Percentiles rank a stretch among this genome's conserved stretches.
Conservation (phyloP, 2,797 vertebrate species). For the Sphenodon punctatus region DNA sequence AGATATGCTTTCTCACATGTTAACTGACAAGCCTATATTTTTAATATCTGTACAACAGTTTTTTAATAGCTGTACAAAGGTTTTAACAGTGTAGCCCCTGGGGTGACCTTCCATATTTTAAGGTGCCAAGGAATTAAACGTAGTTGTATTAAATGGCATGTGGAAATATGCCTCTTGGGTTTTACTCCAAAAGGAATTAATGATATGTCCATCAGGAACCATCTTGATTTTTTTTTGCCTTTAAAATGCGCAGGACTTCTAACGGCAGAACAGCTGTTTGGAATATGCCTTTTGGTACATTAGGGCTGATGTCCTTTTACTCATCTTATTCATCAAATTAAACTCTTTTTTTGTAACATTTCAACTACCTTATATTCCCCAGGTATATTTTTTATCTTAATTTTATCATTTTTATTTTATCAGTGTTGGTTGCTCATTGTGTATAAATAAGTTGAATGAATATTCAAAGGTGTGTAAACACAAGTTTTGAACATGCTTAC, state of each 20-base stretch:
- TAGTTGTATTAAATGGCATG: too few relatives aligned
- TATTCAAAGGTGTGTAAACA: neutral
- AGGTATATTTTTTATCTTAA: neutral
- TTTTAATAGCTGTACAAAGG: neutral
- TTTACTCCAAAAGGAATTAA: too few relatives aligned
- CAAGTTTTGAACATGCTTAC: neutral
- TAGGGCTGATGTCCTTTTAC: neutral
- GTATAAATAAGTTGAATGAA: neutral
- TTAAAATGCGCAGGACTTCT: too few relatives aligned
- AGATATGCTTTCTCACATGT: slow-evolving; percentile 1
- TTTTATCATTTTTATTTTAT: neutral
- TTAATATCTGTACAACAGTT: too few relatives aligned
- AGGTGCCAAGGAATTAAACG: neutral
- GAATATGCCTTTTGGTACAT: neutral
- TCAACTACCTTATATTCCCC: too few relatives aligned
- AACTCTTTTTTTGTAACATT: neutral
- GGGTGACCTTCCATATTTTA: neutral
- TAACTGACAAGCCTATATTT: slow-evolving; percentile 6
- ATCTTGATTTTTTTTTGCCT: too few relatives aligned
- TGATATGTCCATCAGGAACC: too few relatives aligned
- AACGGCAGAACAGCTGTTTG: neutral
- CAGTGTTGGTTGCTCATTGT: neutral
- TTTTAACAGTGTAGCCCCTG: neutral
- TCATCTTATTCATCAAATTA: neutral
- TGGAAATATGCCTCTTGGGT: too few relatives aligned